Evolutionary conservation across 2,888 invertebrate species (phyloP), one percentile per base, ranked within the genome.

Genomic region (Pseudolycoriella hygida): DNA sequence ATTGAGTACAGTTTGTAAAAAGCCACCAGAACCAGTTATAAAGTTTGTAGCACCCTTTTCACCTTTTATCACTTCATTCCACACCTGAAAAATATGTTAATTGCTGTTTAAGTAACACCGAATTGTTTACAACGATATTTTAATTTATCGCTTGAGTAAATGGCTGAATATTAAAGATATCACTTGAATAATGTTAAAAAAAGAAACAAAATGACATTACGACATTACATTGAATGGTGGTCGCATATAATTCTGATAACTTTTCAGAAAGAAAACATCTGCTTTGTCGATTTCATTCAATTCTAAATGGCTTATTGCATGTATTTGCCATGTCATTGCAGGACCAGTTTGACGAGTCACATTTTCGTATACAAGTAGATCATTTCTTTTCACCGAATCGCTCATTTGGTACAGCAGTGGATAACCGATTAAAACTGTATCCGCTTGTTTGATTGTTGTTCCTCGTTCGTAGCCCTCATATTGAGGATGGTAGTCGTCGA

Each of bases 271-370:
- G 50, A 70, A 60, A 3, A 53, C 52, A 1, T 62, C 61, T 1
- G 74, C 75, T 18, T 64, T 61, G 1, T 50, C 49, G 2, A 55
- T 50, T 31, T 73, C 62, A 1, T 57, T 61, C 12, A 70, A 51
- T 17, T 64, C 63, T 34, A 74, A 56, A 50, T 69, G 70, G 6
- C 73, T 74, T 2, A 73, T 66, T 1, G 73, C 59, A 55, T 74
- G 74, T 71, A 74, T 74, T 42, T 74, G 71, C 74, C 74, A 75
- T 1, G 74, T 74, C 74, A 76, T 75, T 0, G 75, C 75, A 1
- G 75, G 75, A 0, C 75, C 75, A 15, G 56, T 61, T 32, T 54
- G 54, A 1, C 74, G 61, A 0, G 73, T 75, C 11, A 70, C 69
- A 0, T 67, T 60, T 52, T 70, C 73, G 58, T 76, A 76, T 52